Percentiles rank a stretch among this genome's conserved stretches.
phyloP scores from a whole-genome alignment of 2,113 vertebrate species.

The Myiozetetes cayanensis region DNA sequence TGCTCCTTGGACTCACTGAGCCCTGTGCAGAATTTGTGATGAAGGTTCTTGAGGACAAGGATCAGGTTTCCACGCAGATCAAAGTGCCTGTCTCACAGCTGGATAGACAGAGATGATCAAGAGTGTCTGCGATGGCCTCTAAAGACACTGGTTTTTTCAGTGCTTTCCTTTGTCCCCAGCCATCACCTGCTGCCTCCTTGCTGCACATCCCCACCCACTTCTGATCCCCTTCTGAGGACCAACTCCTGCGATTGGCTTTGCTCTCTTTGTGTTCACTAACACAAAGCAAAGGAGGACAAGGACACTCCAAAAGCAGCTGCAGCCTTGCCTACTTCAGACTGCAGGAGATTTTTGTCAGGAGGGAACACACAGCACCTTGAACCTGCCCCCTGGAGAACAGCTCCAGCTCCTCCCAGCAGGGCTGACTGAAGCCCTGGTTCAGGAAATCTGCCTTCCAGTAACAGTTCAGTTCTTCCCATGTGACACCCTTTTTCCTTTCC shows the following conservation, averaged over 20 bases:
- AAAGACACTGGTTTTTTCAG: background rate
- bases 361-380: background rate
- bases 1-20: background rate
- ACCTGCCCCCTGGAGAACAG: background rate
- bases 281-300: constrained; percentile 23
- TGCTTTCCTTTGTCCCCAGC: background rate
- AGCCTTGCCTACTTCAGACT: background rate
- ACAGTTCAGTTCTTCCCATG: background rate
- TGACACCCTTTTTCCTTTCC: background rate
- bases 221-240: background rate
- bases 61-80: background rate
- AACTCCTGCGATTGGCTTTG: background rate
- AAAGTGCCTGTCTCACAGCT: background rate
- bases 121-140: background rate
- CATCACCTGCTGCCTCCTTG: background rate
- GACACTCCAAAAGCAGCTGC: background rate
- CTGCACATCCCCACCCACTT: background rate
- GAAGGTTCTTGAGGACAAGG: background rate
- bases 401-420: background rate
- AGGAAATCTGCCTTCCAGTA: background rate
- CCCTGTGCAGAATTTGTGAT: background rate
- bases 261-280: background rate
- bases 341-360: background rate
- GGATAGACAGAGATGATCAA: background rate
- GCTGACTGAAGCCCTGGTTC: background rate